Evolutionary conservation across 2,113 vertebrate species (phyloP), one percentile per base, ranked within the genome.

Genomic region (Anguilla rostrata): DNA sequence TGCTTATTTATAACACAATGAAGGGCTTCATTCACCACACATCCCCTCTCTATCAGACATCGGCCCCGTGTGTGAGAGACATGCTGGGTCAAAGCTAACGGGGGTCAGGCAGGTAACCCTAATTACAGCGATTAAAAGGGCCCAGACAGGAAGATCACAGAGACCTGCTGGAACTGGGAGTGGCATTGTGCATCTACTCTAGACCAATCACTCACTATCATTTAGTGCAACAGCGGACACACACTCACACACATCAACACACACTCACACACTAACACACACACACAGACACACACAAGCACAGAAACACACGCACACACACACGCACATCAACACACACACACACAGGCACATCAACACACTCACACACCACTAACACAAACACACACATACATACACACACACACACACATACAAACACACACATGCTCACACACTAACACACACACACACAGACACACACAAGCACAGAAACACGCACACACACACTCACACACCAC

Each of bases 201-300:
- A 53, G 8, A 53, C 11, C 8, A 12, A 53, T 53, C 49, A 14
- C 49, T 53, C 49, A 14, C 49, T 11, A 11, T 53, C 8, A 12
- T 53, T 53, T 14, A 53, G 49, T 12, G 49, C 1, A 14, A 53
- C 49, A 53, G 49, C 12, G 7, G 49, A 46, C 43, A 6, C 5
- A 46, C 43, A 46, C 43, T 6, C 43, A 46, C 43, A 46, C 43
- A 46, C 43, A 46, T 18, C 49, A 40, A 46, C 56, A 83, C 81
- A 82, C 79, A 39, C 71, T 83, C 78, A 87, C 71, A 81, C 71
- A 57, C 53, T 63, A 39, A 43, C 84, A 39, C 29, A 34, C n/a
- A 56, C 66, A 49, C 79, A 81, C 43, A n/a, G 43, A 78, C 83
- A 63, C 39, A 53, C 78, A 80, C 34, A 34, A 34, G 34, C 16